phyloP scores from a whole-genome alignment of 1,140 invertebrate species.

The Sinella curviseta region DNA sequence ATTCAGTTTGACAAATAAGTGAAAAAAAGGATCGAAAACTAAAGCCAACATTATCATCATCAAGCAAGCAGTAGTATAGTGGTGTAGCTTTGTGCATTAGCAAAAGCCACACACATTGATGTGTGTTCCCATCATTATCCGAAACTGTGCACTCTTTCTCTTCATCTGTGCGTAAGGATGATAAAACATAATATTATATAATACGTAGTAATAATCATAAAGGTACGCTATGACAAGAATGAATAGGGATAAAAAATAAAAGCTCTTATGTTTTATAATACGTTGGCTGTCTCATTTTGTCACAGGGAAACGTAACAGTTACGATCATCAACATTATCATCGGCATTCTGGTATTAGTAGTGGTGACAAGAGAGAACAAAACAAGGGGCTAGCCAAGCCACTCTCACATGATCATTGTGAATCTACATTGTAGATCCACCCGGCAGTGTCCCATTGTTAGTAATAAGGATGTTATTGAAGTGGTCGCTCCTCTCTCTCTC shows the following conservation, averaged over 20 bases:
- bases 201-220: background rate
- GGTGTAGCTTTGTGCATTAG: too few relatives aligned
- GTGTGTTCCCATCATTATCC: background rate
- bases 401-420: too few relatives aligned
- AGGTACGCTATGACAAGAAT: background rate
- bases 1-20: background rate
- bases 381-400: background rate
- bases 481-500: conserved; percentile 2
- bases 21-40: too few relatives aligned
- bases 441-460: background rate
- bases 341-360: background rate
- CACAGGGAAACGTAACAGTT: background rate
- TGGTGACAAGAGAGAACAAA: background rate
- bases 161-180: too few relatives aligned
- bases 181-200: too few relatives aligned
- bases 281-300: conserved; percentile 7
- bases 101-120: conserved; percentile 4
- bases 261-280: too few relatives aligned
- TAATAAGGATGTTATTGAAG: conserved; percentile 18
- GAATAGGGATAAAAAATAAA: conserved; percentile 6
- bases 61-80: too few relatives aligned
- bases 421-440: too few relatives aligned
- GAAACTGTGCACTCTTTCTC: too few relatives aligned
- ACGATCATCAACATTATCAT: background rate
- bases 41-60: too few relatives aligned